Evolutionary conservation across 2,888 invertebrate species (phyloP).

Genomic region (Linyphia triangularis): DNA sequence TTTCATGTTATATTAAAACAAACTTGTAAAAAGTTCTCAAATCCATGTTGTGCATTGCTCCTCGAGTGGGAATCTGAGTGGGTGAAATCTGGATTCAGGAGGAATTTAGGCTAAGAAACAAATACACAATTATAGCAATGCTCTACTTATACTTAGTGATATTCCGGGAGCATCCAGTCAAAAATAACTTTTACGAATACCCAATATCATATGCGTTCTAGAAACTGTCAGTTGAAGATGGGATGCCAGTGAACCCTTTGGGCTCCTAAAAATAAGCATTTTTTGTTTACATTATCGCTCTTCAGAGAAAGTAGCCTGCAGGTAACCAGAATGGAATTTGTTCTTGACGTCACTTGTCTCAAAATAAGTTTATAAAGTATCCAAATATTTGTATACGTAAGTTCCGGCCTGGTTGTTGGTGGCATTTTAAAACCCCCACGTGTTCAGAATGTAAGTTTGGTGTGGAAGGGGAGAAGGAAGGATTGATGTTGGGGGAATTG

Average conservation of each 20-base stretch:
- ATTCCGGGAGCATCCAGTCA: not conserved
- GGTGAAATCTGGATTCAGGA: not conserved
- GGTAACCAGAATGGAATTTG: not conserved
- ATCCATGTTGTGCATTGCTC: too few species aligned
- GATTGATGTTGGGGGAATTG: too few species aligned
- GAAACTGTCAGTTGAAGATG: not conserved
- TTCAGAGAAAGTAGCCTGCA: not conserved
- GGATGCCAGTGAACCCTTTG: constrained; percentile 29
- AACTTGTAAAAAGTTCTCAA: too few species aligned
- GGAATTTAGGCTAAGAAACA: not conserved
- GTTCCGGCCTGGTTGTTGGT: not conserved
- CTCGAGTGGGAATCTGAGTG: not conserved
- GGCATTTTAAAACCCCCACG: not conserved
- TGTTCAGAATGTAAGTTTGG: too few species aligned
- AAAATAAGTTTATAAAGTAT: constrained; percentile 17
- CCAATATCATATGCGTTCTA: not conserved
- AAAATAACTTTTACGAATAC: not conserved
- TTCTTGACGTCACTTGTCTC: constrained; percentile 22
- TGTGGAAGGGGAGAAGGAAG: too few species aligned
- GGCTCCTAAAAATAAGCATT: constrained; percentile 11
- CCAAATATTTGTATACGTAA: not conserved
- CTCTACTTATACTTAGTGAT: not conserved
- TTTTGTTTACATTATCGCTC: not conserved
- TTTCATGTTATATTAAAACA: too few species aligned
- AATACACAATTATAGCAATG: not conserved